phyloP scores from a whole-genome alignment of 2,888 invertebrate genomes.

The Dryococelus australis region DNA sequence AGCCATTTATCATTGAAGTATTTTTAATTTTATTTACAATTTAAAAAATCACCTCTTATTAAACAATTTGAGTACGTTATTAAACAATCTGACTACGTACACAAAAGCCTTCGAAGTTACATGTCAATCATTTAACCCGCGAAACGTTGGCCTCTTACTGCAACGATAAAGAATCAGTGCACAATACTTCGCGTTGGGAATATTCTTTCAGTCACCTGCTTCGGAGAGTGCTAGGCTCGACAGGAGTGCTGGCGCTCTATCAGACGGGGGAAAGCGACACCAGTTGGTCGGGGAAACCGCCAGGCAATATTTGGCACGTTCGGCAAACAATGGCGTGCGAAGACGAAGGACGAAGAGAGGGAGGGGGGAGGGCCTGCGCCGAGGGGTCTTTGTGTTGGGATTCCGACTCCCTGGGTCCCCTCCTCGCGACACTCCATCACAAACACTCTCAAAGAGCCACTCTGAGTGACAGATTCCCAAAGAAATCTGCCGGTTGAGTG shows the following conservation, averaged over 20 bases:
- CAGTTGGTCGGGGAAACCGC: not conserved
- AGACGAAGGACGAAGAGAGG: not conserved
- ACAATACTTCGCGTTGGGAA: no score
- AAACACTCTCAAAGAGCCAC: conserved; percentile 26
- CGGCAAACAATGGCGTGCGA: conserved; percentile 23
- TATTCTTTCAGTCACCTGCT: no score
- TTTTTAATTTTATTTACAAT: no score
- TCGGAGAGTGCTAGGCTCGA: not conserved
- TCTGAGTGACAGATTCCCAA: conserved; percentile 26
- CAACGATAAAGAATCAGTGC: no score
- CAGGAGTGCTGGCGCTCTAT: not conserved
- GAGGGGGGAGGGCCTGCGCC: not conserved
- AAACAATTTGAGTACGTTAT: no score
- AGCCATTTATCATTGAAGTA: no score
- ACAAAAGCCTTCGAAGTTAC: no score
- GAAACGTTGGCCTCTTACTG: no score
- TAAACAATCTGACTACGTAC: no score
- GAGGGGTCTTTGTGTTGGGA: not conserved
- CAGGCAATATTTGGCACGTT: conserved; percentile 27
- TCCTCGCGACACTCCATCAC: conserved; percentile 3
- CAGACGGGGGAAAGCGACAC: not conserved
- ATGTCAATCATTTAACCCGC: no score
- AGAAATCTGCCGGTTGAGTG: conserved; percentile 29
- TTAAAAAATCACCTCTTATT: no score
- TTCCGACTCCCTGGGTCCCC: not conserved